Conservation (phyloP, 2,113 vertebrate species). For the Psilopsiagon aurifrons region DNA sequence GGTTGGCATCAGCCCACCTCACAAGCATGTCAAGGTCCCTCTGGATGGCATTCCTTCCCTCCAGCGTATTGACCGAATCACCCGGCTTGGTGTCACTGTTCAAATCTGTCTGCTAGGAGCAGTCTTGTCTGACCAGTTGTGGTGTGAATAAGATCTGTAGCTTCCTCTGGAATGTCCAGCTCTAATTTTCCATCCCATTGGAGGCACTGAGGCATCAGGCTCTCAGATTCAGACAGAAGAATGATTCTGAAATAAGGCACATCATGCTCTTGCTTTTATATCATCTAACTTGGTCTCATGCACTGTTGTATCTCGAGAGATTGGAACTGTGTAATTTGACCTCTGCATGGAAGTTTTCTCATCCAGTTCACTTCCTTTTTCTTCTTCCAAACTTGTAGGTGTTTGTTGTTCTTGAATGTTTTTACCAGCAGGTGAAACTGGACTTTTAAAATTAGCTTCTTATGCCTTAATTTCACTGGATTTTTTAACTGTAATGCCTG, state of each 20-base stretch:
- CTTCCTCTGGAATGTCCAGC: no score
- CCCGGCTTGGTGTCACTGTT: no score
- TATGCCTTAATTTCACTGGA: background rate
- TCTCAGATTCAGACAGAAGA: no score
- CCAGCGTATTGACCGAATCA: no score
- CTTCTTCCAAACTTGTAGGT: background rate
- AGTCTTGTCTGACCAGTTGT: no score
- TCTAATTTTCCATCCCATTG: no score
- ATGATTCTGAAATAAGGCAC: slow-evolving; percentile 75
- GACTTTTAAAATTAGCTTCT: background rate
- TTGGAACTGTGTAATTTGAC: background rate
- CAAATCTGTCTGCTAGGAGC: no score
- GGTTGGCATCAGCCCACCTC: no score
- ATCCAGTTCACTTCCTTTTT: slow-evolving; percentile 24
- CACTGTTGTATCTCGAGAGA: background rate
- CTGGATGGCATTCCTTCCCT: no score
- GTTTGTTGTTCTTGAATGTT: background rate
- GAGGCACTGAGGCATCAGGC: no score
- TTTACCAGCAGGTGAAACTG: background rate
- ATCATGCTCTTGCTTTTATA: slow-evolving; percentile 46
- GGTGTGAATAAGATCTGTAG: no score
- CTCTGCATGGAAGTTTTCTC: background rate
- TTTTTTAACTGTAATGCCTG: background rate
- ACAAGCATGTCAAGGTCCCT: no score
- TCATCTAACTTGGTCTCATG: background rate